A percentile compares a stretch with the other conserved stretches of the same genome.
These are phyloP conservation scores for Alcis repandata DNA, from an alignment of 2,888 invertebrate genomes.

Conservation along the genomic window DNA sequence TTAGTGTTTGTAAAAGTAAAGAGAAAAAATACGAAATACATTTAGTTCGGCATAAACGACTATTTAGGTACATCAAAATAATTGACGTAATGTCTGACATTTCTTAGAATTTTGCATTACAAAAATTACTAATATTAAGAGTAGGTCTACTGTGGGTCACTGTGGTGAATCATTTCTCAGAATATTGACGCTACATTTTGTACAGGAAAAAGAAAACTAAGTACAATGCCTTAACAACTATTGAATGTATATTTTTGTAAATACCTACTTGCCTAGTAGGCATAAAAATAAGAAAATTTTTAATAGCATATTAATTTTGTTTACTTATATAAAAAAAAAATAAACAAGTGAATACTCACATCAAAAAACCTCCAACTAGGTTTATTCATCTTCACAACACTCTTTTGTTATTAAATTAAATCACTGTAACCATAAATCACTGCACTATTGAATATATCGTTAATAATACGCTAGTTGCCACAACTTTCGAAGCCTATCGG, in stretches of 20 bases:
- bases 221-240: neutral
- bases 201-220: slow-evolving; percentile 22
- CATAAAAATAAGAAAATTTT: neutral
- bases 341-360: slow-evolving; percentile 58
- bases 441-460: slow-evolving; percentile 60
- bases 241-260: neutral
- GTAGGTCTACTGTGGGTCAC: slow-evolving; percentile 19
- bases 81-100: neutral
- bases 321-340: slow-evolving; percentile 13
- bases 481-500: slow-evolving; percentile 73
- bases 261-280: neutral
- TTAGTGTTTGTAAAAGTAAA: slow-evolving; percentile 41
- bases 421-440: slow-evolving; percentile 51
- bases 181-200: slow-evolving; percentile 18
- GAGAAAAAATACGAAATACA: neutral
- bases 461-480: slow-evolving; percentile 48
- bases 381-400: slow-evolving; percentile 58
- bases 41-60: neutral
- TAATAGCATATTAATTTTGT: neutral
- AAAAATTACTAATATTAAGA: neutral
- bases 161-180: slow-evolving; percentile 36
- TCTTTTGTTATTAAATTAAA: slow-evolving; percentile 35
- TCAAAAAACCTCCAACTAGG: slow-evolving; percentile 55
- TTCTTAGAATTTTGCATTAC: neutral
- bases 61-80: neutral